Evolutionary conservation across 2,113 vertebrate genomes (phyloP).

Genomic region (Cromileptes altivelis): DNA sequence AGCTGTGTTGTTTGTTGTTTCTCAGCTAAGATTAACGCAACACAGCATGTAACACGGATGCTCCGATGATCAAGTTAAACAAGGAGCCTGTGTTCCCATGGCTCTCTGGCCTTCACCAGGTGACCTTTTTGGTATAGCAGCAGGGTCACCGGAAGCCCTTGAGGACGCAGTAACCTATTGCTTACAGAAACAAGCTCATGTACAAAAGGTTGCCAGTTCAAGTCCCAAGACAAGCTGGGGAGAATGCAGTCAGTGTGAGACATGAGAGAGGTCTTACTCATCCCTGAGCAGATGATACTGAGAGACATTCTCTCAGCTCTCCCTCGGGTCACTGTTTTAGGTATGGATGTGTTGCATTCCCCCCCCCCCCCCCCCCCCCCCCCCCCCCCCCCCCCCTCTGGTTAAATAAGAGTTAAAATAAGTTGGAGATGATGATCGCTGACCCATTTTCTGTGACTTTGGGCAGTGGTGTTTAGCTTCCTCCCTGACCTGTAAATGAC

Average conservation of each 20-base stretch:
- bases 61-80: slow-evolving; percentile 54
- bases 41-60: slow-evolving; percentile 20
- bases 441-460: slow-evolving; percentile 66
- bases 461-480: slow-evolving; percentile 57
- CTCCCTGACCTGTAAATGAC: slow-evolving; percentile 72
- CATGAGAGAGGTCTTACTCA: slow-evolving; percentile 20
- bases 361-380: too few relatives aligned
- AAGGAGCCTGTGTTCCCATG: slow-evolving; percentile 62
- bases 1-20: neutral
- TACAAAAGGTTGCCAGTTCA: slow-evolving; percentile 69
- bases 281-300: slow-evolving; percentile 11
- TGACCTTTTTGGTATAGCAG: slow-evolving; percentile 72
- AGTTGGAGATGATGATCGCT: slow-evolving; percentile 34
- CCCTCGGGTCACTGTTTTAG: slow-evolving; percentile 3
- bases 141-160: slow-evolving; percentile 63
- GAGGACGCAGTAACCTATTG: slow-evolving; percentile 67
- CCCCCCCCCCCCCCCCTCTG: too few relatives aligned
- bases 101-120: slow-evolving; percentile 60
- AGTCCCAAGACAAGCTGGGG: slow-evolving; percentile 61
- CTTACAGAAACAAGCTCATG: slow-evolving; percentile 62
- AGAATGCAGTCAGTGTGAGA: slow-evolving; percentile 29
- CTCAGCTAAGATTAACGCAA: neutral
- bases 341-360: slow-evolving; percentile 12
- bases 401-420: slow-evolving; percentile 24
- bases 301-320: slow-evolving; percentile 25